These are phyloP conservation scores for Elephantulus edwardii DNA, from an alignment of 2,113 vertebrate species.

Conservation along the genomic window DNA sequence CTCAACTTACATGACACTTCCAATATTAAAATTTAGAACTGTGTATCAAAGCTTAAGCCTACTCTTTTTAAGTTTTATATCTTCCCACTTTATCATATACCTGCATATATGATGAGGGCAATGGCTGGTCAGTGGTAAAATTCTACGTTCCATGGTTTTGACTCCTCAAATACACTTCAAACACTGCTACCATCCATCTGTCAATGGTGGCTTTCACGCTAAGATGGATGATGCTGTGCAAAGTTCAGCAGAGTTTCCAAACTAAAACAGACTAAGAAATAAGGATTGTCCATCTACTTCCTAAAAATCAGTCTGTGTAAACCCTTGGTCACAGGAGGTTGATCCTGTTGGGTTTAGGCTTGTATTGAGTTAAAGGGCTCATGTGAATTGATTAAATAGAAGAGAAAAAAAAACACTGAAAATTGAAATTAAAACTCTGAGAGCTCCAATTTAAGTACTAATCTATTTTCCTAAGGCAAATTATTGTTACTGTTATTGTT, in stretches of 20 bases:
- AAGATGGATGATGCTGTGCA: not conserved
- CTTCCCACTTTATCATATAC: not conserved
- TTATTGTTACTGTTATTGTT: no score
- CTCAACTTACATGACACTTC: not conserved
- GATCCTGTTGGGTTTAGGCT: not conserved
- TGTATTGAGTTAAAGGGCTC: not conserved
- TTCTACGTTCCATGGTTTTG: not conserved
- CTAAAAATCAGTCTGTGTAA: not conserved
- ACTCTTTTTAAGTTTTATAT: constrained; percentile 17
- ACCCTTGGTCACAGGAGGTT: not conserved
- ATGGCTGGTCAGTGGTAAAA: not conserved
- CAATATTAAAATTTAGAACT: not conserved
- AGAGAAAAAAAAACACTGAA: not conserved
- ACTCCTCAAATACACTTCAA: not conserved
- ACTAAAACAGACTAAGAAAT: not conserved
- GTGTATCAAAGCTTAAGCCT: not conserved
- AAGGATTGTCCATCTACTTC: not conserved
- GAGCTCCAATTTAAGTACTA: not conserved
- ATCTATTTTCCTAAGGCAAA: not conserved
- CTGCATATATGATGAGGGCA: not conserved
- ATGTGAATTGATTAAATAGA: not conserved
- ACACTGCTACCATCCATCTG: not conserved
- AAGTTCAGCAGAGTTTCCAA: not conserved
- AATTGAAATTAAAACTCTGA: not conserved
- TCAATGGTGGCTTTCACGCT: not conserved